A percentile compares a stretch with the other conserved stretches of the same genome.
phyloP scores from a whole-genome alignment of 2,797 vertebrate species.

The Peromyscus eremicus region DNA sequence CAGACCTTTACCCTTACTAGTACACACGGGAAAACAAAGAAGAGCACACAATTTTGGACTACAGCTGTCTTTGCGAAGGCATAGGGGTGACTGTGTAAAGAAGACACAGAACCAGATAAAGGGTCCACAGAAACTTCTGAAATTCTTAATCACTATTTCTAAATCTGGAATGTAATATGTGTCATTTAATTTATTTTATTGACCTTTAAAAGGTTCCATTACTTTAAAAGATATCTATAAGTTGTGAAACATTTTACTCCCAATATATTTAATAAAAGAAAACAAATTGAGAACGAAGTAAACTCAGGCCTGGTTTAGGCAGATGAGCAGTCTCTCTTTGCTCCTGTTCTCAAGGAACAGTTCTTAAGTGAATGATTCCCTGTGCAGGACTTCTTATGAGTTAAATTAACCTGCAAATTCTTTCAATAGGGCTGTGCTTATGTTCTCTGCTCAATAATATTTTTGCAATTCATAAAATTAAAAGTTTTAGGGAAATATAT shows the following conservation, averaged over 20 bases:
- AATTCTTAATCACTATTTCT: not conserved
- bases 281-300: not conserved
- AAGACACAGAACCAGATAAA: conserved; percentile 13
- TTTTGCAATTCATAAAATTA: conserved; percentile 43
- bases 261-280: not conserved
- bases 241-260: conserved; percentile 18
- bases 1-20: not conserved
- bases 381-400: not conserved
- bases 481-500: not conserved
- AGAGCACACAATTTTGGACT: not conserved
- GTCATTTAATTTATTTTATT: not conserved
- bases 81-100: not conserved
- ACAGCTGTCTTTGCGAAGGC: not conserved
- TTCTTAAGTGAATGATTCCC: not conserved
- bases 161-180: not conserved
- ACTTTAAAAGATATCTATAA: not conserved
- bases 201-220: not conserved
- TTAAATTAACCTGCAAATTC: conserved; percentile 29
- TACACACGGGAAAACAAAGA: not conserved
- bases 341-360: conserved; percentile 27
- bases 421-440: not conserved
- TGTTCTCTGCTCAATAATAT: conserved; percentile 33
- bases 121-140: not conserved
- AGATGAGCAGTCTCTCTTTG: not conserved
- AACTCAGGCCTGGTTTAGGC: not conserved